Evolutionary conservation across 2,888 invertebrate species (phyloP).

Genomic region (Leptopterna dolabrata): DNA sequence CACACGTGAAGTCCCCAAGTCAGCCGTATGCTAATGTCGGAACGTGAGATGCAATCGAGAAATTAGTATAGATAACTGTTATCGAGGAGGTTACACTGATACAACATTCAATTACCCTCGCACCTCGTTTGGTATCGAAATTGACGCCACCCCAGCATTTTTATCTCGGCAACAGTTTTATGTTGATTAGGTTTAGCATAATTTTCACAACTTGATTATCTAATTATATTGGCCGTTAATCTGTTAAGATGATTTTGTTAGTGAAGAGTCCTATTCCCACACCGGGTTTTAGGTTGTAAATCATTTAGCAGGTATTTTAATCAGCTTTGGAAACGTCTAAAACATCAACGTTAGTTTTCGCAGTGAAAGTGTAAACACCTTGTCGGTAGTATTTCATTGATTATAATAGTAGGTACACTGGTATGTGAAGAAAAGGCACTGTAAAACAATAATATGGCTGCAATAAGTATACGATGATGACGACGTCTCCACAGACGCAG

Average conservation of each 20-base stretch:
- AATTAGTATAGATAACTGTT: slow-evolving; percentile 44
- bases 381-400: too few relatives aligned
- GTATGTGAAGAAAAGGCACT: too few relatives aligned
- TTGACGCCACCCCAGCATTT: neutral
- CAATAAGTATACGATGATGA: too few relatives aligned
- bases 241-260: neutral
- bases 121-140: slow-evolving; percentile 38
- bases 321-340: too few relatives aligned
- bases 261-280: neutral
- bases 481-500: too few relatives aligned
- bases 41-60: slow-evolving; percentile 43
- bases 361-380: too few relatives aligned
- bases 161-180: neutral
- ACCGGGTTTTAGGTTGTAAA: too few relatives aligned
- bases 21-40: slow-evolving; percentile 24
- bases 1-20: slow-evolving; percentile 27
- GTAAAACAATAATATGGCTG: too few relatives aligned
- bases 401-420: too few relatives aligned
- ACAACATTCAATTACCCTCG: slow-evolving; percentile 42
- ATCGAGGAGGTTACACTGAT: slow-evolving; percentile 22
- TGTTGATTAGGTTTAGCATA: neutral
- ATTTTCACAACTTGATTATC: slow-evolving; percentile 43
- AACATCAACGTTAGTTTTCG: too few relatives aligned
- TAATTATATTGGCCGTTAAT: slow-evolving; percentile 1
- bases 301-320: too few relatives aligned